These are phyloP conservation scores for Rhynchonycteris naso DNA, from an alignment of 2,797 vertebrate species.

Conservation along the genomic window DNA sequence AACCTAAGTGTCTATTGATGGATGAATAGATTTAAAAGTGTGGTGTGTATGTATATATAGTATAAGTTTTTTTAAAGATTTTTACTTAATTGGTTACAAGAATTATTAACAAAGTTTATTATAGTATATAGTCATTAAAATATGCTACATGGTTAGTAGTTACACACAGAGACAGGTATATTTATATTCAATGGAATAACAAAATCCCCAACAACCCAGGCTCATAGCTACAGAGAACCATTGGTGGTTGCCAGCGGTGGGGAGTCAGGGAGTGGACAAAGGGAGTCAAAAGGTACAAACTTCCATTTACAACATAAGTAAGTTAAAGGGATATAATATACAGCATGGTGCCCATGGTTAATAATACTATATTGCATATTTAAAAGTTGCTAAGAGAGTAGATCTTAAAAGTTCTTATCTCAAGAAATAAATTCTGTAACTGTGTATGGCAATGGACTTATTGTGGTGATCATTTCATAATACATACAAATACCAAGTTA, in stretches of 20 bases:
- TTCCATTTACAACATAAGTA: background rate
- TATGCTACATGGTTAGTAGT: background rate
- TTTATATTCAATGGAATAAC: background rate
- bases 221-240: background rate
- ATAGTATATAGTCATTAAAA: background rate
- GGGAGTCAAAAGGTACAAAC: background rate
- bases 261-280: background rate
- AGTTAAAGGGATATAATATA: background rate
- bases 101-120: slow-evolving; percentile 19
- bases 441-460: background rate
- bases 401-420: background rate
- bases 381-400: background rate
- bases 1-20: background rate
- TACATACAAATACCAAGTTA: background rate
- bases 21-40: background rate
- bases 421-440: background rate
- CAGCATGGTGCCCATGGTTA: background rate
- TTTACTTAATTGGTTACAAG: slow-evolving; percentile 17
- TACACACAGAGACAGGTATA: background rate
- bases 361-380: background rate
- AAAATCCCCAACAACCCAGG: background rate
- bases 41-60: too few species aligned
- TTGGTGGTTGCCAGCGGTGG: background rate
- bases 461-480: background rate
- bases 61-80: too few species aligned